Evolutionary conservation across 2,888 invertebrate genomes (phyloP), one percentile per base, ranked within the genome.

Genomic region (Frankliniella intonsa): DNA sequence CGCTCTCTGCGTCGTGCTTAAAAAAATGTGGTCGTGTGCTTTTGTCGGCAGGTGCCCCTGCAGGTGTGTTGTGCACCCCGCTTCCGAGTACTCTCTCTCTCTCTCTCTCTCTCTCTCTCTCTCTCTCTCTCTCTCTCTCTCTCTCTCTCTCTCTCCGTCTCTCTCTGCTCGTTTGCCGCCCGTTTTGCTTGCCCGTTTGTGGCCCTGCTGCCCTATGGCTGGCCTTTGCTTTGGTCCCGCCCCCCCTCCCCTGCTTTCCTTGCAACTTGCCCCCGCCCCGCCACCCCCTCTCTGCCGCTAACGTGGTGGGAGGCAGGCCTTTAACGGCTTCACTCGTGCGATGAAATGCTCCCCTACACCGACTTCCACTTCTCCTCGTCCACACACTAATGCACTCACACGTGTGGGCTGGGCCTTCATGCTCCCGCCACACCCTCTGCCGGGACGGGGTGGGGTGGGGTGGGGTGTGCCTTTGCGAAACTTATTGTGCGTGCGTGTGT

Each of bases 261-360:
- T 62, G 62, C 19, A 11, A 11, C 22, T 8, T 11, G 69, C 69
- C 69, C 69, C 69, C 69, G 0, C 69, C 69, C 25, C 69, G 22
- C 1, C 22, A 9, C 69, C 22, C 69, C 9, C 69, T 22, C 69
- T 11, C 22, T 19, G 12, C 55, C 14, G n/a, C 69, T 69, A 22
- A 10, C 69, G 62, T 17, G 62, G 62, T 62, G 17, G 62, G 14
- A 12, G 69, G 69, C 25, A 76, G 22, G 38, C 69, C 69, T 76
- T 76, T 76, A 76, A 76, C 69, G 25, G 69, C 69, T 76, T 12
- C 69, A 25, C 69, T 76, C 69, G 69, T 76, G 69, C 69, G 69
- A 76, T 76, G 69, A 76, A 76, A 76, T 25, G 22, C 22, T 8
- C 19, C 10, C 22, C 22, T 12, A 76, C 69, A 76, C 69, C 69